Conservation (phyloP, 1,140 invertebrate genomes). For the Philaenus spumarius region DNA sequence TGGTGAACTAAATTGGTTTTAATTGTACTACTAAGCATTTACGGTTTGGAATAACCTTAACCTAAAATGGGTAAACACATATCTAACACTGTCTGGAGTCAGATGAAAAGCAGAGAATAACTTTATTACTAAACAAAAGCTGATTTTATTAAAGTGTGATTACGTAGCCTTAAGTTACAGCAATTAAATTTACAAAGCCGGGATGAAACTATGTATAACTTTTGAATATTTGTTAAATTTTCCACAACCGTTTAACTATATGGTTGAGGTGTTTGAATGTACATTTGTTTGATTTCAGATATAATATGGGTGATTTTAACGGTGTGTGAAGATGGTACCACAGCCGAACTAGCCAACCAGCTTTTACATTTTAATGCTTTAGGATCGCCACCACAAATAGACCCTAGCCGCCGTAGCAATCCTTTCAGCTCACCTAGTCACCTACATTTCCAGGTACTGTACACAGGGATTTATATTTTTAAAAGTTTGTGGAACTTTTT, state of each 20-base stretch:
- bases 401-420: constrained; percentile 6
- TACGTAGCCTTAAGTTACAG: background rate
- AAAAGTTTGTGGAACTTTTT: too few relatives aligned
- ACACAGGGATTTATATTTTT: too few relatives aligned
- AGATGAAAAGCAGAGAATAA: background rate
- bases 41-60: too few relatives aligned
- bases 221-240: background rate
- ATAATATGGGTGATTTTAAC: constrained; percentile 61
- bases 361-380: constrained; percentile 49
- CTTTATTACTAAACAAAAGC: constrained; percentile 1
- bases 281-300: constrained; percentile 44
- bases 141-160: background rate
- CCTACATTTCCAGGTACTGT: constrained; percentile 2
- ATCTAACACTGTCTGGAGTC: too few relatives aligned
- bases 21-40: too few relatives aligned
- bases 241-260: constrained; percentile 5
- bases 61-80: too few relatives aligned
- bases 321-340: constrained; percentile 57
- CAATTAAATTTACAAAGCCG: background rate
- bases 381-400: constrained; percentile 8
- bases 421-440: constrained; percentile 9
- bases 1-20: too few relatives aligned
- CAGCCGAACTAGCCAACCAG: constrained; percentile 59
- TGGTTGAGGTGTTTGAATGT: constrained; percentile 21
- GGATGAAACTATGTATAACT: background rate